A percentile compares a stretch with the other conserved stretches of the same genome.
Conservation (phyloP, 2,888 invertebrate species). For the Invenusta paracnida region DNA sequence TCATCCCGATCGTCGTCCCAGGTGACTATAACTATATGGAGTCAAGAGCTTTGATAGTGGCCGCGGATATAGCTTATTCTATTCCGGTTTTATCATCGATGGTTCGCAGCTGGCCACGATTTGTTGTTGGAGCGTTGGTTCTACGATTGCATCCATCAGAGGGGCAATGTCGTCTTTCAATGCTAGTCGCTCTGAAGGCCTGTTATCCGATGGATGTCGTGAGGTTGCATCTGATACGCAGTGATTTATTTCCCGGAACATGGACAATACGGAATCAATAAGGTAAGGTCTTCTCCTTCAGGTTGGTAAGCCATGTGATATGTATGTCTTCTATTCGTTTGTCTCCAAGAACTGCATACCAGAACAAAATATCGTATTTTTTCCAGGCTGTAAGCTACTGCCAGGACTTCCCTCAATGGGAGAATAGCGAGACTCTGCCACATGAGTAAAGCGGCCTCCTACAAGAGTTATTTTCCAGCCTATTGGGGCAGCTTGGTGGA, state of each 20-base stretch:
- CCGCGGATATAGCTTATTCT: not conserved
- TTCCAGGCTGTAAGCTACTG: conserved; percentile 43
- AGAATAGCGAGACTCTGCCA: conserved; percentile 14
- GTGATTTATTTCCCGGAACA: not conserved
- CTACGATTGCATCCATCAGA: not conserved
- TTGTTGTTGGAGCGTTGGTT: not conserved
- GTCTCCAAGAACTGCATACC: conserved; percentile 44
- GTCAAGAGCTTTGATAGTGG: not conserved
- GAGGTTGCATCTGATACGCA: not conserved
- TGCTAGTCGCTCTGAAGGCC: not conserved
- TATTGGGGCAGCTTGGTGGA: too few relatives aligned
- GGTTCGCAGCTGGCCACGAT: not conserved
- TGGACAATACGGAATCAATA: too few relatives aligned
- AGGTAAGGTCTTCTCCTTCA: too few relatives aligned
- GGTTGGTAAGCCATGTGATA: too few relatives aligned
- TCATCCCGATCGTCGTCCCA: not conserved
- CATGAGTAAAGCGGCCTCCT: conserved; percentile 19
- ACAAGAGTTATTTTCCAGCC: too few relatives aligned
- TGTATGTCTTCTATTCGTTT: too few relatives aligned
- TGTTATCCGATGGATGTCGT: not conserved
- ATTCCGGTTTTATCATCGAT: not conserved
- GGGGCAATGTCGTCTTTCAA: not conserved
- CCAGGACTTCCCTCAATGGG: conserved; percentile 37
- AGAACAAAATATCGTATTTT: conserved; percentile 42
- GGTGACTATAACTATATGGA: not conserved